Conservation (phyloP, 2,113 vertebrate genomes). For the Phyllostomus discolor region DNA sequence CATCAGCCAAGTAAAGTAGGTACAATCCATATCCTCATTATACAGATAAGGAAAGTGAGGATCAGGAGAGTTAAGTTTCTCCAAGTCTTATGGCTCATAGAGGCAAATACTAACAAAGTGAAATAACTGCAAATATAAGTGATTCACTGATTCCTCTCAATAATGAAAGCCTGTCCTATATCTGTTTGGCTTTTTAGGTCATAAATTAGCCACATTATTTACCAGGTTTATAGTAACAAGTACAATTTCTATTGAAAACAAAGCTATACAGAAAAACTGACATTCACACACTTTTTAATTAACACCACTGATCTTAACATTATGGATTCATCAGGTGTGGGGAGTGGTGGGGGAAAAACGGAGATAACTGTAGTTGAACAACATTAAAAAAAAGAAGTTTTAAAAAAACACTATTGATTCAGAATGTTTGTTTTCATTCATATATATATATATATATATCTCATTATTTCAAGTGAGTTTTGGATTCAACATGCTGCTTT, state of each 20-base stretch:
- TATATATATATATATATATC: background rate
- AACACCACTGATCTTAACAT: background rate
- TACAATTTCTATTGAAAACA: background rate
- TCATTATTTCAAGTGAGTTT: background rate
- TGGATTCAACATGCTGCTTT: background rate
- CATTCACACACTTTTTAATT: background rate
- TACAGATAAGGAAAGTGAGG: background rate
- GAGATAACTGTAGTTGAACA: no score
- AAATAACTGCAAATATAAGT: background rate
- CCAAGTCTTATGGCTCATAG: background rate
- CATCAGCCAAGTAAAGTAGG: background rate
- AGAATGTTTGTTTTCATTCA: background rate
- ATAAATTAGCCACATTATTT: background rate
- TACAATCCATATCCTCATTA: background rate
- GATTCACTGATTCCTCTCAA: background rate
- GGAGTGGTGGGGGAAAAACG: no score
- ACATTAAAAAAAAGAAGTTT: no score
- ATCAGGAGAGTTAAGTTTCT: background rate
- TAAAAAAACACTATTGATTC: background rate
- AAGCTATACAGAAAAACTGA: background rate
- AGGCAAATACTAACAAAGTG: background rate
- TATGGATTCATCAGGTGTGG: background rate
- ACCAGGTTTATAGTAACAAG: background rate
- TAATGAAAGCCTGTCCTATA: background rate
- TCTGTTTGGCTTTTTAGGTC: background rate